Conservation (phyloP, 1,140 invertebrate species). For the Pogonomyrmex barbatus region DNA sequence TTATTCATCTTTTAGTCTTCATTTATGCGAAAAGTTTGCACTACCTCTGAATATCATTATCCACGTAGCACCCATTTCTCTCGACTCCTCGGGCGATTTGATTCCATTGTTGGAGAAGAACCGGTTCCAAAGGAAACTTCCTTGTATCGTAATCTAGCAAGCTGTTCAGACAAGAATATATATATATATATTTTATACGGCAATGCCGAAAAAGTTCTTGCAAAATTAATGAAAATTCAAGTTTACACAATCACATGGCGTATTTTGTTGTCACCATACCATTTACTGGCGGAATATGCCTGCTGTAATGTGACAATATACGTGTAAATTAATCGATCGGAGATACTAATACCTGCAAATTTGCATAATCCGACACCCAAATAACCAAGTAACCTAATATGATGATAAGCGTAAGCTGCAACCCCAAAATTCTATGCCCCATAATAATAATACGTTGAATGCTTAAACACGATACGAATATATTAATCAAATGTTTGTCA, state of each 20-base stretch:
- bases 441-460: constrained; percentile 23
- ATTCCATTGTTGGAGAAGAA: constrained; percentile 52
- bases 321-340: constrained; percentile 63
- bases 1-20: constrained; percentile 70
- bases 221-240: constrained; percentile 39
- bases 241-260: constrained; percentile 9
- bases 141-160: constrained; percentile 48
- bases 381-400: constrained; percentile 64
- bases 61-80: constrained; percentile 44
- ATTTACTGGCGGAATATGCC: constrained; percentile 20
- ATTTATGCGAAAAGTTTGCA: constrained; percentile 70
- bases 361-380: constrained; percentile 62
- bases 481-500: constrained; percentile 21
- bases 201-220: neutral
- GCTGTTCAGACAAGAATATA: constrained; percentile 7
- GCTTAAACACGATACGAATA: constrained; percentile 12
- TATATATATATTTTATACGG: neutral
- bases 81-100: constrained; percentile 54
- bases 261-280: constrained; percentile 26
- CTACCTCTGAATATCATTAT: constrained; percentile 68
- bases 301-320: constrained; percentile 59
- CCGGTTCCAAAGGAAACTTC: constrained; percentile 50
- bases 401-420: constrained; percentile 56
- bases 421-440: constrained; percentile 46
- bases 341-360: constrained; percentile 58